Conservation (phyloP, 2,113 vertebrate species). For the Pangasianodon hypophthalmus region DNA sequence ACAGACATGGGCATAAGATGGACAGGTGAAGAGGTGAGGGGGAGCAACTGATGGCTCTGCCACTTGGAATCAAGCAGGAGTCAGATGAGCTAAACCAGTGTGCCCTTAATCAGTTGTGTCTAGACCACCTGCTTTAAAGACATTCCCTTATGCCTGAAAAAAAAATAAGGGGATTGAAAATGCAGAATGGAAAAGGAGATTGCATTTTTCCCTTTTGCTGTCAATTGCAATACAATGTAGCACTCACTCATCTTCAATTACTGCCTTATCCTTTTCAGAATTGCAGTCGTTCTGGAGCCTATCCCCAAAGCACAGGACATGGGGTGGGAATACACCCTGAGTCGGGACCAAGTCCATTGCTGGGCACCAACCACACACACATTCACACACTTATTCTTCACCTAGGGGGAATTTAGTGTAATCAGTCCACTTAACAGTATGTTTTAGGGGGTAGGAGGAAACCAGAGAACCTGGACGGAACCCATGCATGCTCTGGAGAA, state of each 20-base stretch:
- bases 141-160: neutral
- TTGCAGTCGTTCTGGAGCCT: neutral
- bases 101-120: constrained; percentile 10
- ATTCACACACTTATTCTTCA: neutral
- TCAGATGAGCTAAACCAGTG: neutral
- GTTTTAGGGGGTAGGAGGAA: neutral
- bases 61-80: constrained; percentile 1
- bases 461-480: neutral
- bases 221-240: constrained; percentile 12
- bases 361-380: neutral
- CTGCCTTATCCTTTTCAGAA: neutral
- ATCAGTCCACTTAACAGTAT: neutral
- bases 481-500: neutral
- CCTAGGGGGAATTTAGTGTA: neutral
- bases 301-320: neutral
- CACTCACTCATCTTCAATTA: neutral
- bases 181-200: neutral
- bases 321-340: neutral
- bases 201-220: constrained; percentile 1
- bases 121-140: constrained; percentile 3
- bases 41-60: constrained; percentile 18
- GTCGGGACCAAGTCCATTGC: neutral
- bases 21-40: constrained; percentile 30
- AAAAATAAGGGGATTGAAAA: constrained; percentile 11
- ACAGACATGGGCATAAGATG: constrained; percentile 20